phyloP scores from a whole-genome alignment of 2,888 invertebrate species.

The Aleiodes testaceus region DNA sequence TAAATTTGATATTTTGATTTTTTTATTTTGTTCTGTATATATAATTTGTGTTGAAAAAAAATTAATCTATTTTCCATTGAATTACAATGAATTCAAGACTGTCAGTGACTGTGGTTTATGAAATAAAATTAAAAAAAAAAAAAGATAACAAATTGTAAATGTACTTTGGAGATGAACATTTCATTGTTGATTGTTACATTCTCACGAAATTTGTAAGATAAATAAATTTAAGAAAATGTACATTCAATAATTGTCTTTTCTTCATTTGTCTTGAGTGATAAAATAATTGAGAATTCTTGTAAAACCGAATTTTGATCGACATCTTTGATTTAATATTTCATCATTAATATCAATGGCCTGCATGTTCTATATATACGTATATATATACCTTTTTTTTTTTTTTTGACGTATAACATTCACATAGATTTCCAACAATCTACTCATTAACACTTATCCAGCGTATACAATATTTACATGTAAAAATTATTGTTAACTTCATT shows the following conservation, averaged over 20 bases:
- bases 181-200: conserved; percentile 13
- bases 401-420: conserved; percentile 31
- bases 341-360: conserved; percentile 31
- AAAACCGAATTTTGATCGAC: conserved; percentile 10
- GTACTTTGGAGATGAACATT: conserved; percentile 3
- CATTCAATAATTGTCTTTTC: conserved; percentile 24
- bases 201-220: conserved; percentile 9
- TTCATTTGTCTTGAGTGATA: no score
- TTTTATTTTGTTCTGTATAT: no score
- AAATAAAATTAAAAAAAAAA: neutral
- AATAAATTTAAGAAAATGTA: neutral
- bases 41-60: neutral
- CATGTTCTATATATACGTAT: conserved; percentile 15
- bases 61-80: neutral
- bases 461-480: conserved; percentile 38
- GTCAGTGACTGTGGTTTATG: conserved; percentile 1
- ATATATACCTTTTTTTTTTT: neutral
- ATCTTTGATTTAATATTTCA: conserved; percentile 11
- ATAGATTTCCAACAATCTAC: conserved; percentile 37
- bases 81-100: neutral
- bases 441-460: conserved; percentile 36
- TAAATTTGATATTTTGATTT: no score
- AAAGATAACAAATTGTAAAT: neutral
- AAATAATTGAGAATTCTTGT: neutral
- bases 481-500: conserved; percentile 27